Conservation (phyloP, 2,797 vertebrate species). For the Siniperca undulata region DNA sequence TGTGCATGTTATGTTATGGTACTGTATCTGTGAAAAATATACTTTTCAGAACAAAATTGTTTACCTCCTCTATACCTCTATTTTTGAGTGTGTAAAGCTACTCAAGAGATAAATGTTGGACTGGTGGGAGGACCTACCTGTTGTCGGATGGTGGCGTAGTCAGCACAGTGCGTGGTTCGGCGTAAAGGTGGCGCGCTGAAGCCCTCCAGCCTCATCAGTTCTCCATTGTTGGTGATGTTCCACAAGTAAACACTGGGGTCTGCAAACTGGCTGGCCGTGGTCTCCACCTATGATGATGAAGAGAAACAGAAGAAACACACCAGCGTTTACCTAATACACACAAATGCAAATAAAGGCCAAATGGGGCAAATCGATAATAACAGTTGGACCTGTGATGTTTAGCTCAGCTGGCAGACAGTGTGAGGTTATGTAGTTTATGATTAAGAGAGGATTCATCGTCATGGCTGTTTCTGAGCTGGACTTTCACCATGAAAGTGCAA, state of each 20-base stretch:
- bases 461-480: slow-evolving; percentile 43
- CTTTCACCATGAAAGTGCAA: slow-evolving; percentile 60
- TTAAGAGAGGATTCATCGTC: slow-evolving; percentile 52
- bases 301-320: slow-evolving; percentile 6
- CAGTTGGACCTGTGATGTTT: not conserved
- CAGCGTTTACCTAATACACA: slow-evolving; percentile 8
- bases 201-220: slow-evolving; percentile 89
- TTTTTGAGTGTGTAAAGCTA: not conserved
- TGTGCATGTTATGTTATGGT: not conserved
- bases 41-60: not conserved
- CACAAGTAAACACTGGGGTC: slow-evolving; percentile 93
- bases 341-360: slow-evolving; percentile 30
- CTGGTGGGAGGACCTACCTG: slow-evolving; percentile 79
- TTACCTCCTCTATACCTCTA: no score
- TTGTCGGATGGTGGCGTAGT: slow-evolving; percentile 89
- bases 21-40: slow-evolving; percentile 10
- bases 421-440: slow-evolving; percentile 64
- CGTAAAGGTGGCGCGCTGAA: slow-evolving; percentile 70
- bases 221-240: slow-evolving; percentile 91
- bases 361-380: slow-evolving; percentile 28
- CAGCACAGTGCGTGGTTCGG: slow-evolving; percentile 86
- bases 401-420: slow-evolving; percentile 8
- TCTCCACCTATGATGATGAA: slow-evolving; percentile 88
- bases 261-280: slow-evolving; percentile 90
- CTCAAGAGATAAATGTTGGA: not conserved